A percentile compares a stretch with the other conserved stretches of the same genome.
Conservation (phyloP, 2,113 vertebrate genomes). For the Pseudonaja textilis region DNA sequence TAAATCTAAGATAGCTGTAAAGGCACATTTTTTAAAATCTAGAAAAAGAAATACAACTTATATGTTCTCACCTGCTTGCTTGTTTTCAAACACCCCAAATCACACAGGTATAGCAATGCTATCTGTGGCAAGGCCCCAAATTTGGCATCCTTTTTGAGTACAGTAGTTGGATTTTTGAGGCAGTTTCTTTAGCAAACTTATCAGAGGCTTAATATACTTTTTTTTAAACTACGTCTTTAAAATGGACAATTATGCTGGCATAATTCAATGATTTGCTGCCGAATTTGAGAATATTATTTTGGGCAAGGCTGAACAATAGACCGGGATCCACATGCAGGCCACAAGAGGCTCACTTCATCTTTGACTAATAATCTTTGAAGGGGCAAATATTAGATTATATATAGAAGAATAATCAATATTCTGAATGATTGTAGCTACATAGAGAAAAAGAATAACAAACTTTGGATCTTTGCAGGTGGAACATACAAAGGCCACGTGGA, state of each 20-base stretch:
- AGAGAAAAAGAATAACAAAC: constrained; percentile 33
- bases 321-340: not conserved
- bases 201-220: not conserved
- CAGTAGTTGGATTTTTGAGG: not conserved
- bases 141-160: not conserved
- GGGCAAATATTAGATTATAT: not conserved
- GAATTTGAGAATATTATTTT: not conserved
- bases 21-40: not conserved
- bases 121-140: not conserved
- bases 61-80: not conserved
- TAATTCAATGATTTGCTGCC: not conserved
- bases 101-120: not conserved
- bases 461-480: constrained; percentile 75
- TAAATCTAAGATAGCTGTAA: not conserved
- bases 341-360: not conserved
- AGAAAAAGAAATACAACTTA: not conserved
- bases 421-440: constrained; percentile 13
- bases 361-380: not conserved
- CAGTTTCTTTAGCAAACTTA: not conserved
- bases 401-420: constrained; percentile 22
- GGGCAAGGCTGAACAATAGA: not conserved
- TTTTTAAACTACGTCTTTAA: not conserved
- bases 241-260: not conserved
- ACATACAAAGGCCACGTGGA: constrained; percentile 95
- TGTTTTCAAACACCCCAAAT: not conserved